Conservation (phyloP, 2,797 vertebrate genomes). For the Decapterus maruadsi region DNA sequence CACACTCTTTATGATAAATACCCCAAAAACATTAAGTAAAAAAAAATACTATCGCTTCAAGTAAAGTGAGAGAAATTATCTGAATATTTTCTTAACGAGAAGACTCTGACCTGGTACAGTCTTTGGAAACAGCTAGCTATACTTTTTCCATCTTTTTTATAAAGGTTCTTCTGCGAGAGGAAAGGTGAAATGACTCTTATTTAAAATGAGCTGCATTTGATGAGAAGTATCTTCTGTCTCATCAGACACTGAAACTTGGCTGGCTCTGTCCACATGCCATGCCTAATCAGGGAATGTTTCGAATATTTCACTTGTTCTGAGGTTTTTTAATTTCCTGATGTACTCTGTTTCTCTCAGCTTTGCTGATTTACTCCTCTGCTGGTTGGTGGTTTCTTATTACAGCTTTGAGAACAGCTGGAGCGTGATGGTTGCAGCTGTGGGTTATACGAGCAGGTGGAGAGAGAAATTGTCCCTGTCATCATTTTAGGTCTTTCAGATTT, state of each 20-base stretch:
- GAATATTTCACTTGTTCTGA: neutral
- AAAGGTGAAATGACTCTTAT: neutral
- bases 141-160: neutral
- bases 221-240: neutral
- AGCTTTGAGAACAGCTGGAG: conserved; percentile 51
- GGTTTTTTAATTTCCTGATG: conserved; percentile 6
- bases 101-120: too few relatives aligned
- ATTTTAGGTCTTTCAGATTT: conserved; percentile 32
- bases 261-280: neutral
- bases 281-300: conserved; percentile 4
- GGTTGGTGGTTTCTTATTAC: conserved; percentile 9
- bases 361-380: conserved; percentile 14
- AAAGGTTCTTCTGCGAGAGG: neutral
- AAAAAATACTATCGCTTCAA: neutral
- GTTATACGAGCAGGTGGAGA: conserved; percentile 26
- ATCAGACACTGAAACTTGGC: neutral
- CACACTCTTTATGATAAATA: too few relatives aligned
- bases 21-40: too few relatives aligned
- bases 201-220: neutral
- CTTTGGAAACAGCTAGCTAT: neutral
- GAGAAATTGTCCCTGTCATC: conserved; percentile 22
- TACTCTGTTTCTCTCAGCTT: conserved; percentile 5
- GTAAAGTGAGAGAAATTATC: neutral
- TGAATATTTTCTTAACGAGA: neutral
- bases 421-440: conserved; percentile 30